Conservation (phyloP, 2,113 vertebrate species). For the Telmatochromis sp. region DNA sequence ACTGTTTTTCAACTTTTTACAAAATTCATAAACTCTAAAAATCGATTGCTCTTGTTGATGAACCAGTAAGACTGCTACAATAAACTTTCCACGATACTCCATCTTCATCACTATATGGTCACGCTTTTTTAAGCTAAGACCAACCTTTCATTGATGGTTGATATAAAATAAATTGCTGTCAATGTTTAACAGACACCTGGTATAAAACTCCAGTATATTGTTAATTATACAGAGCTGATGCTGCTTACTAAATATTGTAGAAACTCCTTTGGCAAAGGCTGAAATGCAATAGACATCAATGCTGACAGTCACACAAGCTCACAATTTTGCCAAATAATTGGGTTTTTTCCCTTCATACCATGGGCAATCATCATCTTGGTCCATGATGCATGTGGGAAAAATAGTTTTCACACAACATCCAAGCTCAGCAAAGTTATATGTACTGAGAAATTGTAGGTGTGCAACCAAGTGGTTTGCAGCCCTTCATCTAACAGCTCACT, state of each 20-base stretch:
- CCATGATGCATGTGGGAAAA: not conserved
- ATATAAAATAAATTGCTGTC: not conserved
- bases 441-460: not conserved
- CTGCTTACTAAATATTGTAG: not conserved
- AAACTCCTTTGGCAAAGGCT: not conserved
- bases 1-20: not conserved
- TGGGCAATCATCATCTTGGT: not conserved
- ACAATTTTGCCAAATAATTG: not conserved
- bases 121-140: not conserved
- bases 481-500: not conserved
- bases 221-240: not conserved
- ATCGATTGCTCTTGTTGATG: not conserved
- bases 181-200: not conserved
- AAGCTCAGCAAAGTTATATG: not conserved
- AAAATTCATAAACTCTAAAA: not conserved
- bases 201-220: not conserved
- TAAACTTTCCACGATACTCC: not conserved
- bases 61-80: not conserved
- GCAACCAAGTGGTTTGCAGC: not conserved
- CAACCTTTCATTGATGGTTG: not conserved
- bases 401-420: not conserved
- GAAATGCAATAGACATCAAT: not conserved
- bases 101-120: not conserved
- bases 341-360: not conserved
- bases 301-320: not conserved